Evolutionary conservation across 2,797 vertebrate species (phyloP).

Genomic region (Gymnocypris eckloni): DNA sequence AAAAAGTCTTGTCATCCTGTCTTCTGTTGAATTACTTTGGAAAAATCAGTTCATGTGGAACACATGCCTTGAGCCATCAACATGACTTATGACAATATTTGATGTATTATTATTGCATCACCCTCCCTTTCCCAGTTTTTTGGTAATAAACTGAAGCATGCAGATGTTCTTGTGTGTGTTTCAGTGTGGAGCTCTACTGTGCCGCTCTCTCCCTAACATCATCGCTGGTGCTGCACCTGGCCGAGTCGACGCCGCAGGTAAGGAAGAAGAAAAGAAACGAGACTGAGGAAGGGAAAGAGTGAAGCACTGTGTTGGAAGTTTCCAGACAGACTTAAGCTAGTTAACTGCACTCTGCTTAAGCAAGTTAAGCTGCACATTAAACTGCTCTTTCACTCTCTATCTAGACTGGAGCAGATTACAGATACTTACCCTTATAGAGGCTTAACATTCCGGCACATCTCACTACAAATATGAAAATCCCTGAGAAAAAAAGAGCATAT

Average conservation of each 20-base stretch:
- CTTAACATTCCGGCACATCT: conserved; percentile 29
- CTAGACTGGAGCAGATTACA: conserved; percentile 7
- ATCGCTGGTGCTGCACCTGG: conserved; percentile 76
- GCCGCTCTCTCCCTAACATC: conserved; percentile 84
- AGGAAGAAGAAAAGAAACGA: conserved; percentile 51
- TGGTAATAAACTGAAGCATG: neutral
- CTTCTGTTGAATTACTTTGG: neutral
- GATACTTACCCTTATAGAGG: conserved; percentile 13
- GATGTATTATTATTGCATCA: neutral
- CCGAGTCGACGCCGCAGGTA: conserved; percentile 82
- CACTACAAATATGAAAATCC: conserved; percentile 11
- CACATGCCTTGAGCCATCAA: neutral
- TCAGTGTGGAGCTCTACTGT: conserved; percentile 88
- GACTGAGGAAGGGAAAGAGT: conserved; percentile 6
- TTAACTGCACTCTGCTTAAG: conserved; percentile 28
- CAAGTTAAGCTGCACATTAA: conserved; percentile 5
- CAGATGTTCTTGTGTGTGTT: conserved; percentile 65
- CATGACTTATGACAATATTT: neutral
- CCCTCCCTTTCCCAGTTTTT: too few species aligned
- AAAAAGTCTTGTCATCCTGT: neutral
- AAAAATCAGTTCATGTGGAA: neutral
- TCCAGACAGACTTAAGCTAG: conserved; percentile 20
- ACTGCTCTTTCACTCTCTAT: neutral
- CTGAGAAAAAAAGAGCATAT: neutral
- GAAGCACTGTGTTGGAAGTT: conserved; percentile 24